phyloP scores from a whole-genome alignment of 1,140 invertebrate species.

The Schlechtendalia chinensis region DNA sequence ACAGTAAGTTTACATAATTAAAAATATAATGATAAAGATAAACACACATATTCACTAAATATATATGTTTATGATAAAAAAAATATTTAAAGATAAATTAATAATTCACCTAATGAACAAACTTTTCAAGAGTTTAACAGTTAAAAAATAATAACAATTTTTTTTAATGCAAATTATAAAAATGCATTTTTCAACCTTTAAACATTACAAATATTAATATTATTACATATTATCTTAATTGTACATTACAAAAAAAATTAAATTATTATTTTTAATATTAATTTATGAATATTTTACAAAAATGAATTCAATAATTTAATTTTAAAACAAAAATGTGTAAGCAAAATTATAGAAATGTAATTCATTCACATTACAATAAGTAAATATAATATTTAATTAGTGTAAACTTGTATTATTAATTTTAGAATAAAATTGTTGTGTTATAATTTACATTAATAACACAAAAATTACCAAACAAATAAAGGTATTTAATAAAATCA shows the following conservation, averaged over 20 bases:
- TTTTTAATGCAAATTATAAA: neutral
- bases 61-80: neutral
- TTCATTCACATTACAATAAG: too few relatives aligned
- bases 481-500: neutral
- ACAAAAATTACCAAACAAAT: neutral
- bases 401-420: too few relatives aligned
- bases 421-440: too few relatives aligned
- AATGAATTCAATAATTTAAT: too few relatives aligned
- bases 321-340: too few relatives aligned
- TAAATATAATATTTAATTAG: too few relatives aligned
- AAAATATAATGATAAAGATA: neutral
- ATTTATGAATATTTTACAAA: too few relatives aligned
- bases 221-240: neutral
- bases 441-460: neutral
- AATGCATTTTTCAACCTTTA: constrained; percentile 3
- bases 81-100: neutral
- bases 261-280: neutral
- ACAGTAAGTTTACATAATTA: neutral
- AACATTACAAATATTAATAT: neutral
- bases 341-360: too few relatives aligned
- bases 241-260: neutral
- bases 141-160: neutral
- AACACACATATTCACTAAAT: neutral
- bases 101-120: neutral
- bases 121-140: neutral